Conservation (phyloP, 2,888 invertebrate genomes). For the Xanthia togata region DNA sequence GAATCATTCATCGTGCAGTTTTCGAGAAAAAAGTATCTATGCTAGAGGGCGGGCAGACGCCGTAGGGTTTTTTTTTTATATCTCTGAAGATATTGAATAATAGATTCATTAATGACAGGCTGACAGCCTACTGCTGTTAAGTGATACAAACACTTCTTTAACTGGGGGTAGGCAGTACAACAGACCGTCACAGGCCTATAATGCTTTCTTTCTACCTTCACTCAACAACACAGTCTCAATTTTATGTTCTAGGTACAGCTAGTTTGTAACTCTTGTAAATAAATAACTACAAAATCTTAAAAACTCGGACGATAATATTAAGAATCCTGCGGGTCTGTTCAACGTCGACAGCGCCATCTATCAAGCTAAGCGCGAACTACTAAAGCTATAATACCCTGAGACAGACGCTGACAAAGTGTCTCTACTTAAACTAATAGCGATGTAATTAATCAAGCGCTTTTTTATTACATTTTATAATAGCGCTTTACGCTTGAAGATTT, state of each 20-base stretch:
- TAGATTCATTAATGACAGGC: neutral
- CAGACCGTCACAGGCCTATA: neutral
- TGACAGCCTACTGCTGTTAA: neutral
- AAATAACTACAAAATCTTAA: slow-evolving; percentile 16
- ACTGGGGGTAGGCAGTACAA: neutral
- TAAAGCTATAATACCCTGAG: slow-evolving; percentile 38
- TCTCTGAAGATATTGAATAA: neutral
- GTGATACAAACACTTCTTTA: no score
- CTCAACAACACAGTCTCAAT: neutral
- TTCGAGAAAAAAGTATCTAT: neutral
- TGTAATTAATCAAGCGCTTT: slow-evolving; percentile 55
- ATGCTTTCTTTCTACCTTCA: no score
- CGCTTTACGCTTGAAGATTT: slow-evolving; percentile 34
- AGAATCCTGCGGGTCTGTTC: slow-evolving; percentile 38
- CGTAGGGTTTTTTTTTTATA: neutral
- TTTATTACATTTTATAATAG: slow-evolving; percentile 53
- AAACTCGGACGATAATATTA: slow-evolving; percentile 36
- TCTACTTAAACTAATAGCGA: slow-evolving; percentile 51
- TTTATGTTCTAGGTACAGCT: neutral
- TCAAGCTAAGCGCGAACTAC: slow-evolving; percentile 53
- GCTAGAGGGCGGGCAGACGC: neutral
- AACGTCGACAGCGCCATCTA: slow-evolving; percentile 53
- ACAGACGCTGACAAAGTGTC: slow-evolving; percentile 54
- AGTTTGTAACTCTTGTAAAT: slow-evolving; percentile 2
- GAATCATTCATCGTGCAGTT: neutral